Percentiles rank a stretch among this genome's conserved stretches.
Evolutionary conservation across 2,888 invertebrate genomes (phyloP).

Genomic region (Orthosia gracilis): DNA sequence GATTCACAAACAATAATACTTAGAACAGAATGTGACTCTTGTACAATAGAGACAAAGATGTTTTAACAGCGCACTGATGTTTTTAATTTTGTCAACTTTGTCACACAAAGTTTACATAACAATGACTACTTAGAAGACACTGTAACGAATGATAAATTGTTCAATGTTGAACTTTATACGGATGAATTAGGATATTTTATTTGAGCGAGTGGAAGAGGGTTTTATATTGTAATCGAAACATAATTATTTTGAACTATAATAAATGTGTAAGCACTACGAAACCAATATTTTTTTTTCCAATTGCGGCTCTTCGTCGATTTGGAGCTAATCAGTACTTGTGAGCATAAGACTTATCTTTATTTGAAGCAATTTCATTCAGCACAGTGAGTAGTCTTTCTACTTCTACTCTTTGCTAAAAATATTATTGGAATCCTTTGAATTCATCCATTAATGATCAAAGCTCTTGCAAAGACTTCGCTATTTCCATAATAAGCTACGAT

Average conservation of each 20-base stretch:
- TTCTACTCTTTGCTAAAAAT: not conserved
- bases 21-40: constrained; percentile 34
- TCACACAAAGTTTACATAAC: constrained; percentile 33
- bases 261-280: too few species aligned
- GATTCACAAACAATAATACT: constrained; percentile 43
- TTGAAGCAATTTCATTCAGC: not conserved
- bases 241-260: not conserved
- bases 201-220: constrained; percentile 22
- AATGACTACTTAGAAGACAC: constrained; percentile 14
- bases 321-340: not conserved
- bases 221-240: constrained; percentile 28
- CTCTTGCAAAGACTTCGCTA: not conserved
- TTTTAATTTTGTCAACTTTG: constrained; percentile 46
- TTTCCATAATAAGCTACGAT: constrained; percentile 8
- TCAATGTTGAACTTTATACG: constrained; percentile 34
- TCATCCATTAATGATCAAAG: not conserved
- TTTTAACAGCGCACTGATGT: constrained; percentile 50
- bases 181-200: constrained; percentile 21
- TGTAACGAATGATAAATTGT: constrained; percentile 40
- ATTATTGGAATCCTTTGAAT: not conserved
- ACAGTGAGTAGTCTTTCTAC: too few species aligned
- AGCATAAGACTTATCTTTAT: not conserved
- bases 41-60: constrained; percentile 55
- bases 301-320: not conserved
- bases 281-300: too few species aligned